These are phyloP conservation scores for Apogon talboti DNA, from an alignment of 2,797 vertebrate genomes.

Conservation along the genomic window DNA sequence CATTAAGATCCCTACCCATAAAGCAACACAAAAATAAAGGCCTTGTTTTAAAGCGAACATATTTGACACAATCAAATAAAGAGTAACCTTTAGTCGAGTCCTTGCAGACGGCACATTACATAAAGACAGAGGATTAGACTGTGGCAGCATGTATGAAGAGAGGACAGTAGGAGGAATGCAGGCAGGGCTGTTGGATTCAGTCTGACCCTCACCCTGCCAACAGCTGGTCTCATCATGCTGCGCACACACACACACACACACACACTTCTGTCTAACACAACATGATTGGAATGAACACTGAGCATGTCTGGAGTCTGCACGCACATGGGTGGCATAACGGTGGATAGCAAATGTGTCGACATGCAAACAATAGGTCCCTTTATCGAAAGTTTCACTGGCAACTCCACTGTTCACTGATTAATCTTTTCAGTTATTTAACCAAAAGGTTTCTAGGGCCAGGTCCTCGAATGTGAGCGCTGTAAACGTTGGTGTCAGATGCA, in stretches of 20 bases:
- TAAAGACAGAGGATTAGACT: conserved; percentile 56
- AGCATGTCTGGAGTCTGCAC: conserved; percentile 11
- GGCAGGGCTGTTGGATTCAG: conserved; percentile 33
- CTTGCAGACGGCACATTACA: conserved; percentile 44
- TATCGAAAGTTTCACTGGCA: too few relatives aligned
- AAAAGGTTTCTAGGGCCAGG: too few relatives aligned
- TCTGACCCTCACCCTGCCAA: conserved; percentile 42
- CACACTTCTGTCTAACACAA: conserved; percentile 17
- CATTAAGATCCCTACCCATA: neutral
- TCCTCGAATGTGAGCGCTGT: too few relatives aligned
- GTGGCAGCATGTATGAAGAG: conserved; percentile 32
- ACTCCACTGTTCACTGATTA: too few relatives aligned
- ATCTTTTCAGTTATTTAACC: too few relatives aligned
- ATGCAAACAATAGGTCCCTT: too few relatives aligned
- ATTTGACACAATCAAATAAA: conserved; percentile 16
- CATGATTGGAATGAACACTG: conserved; percentile 31
- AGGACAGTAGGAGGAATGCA: conserved; percentile 52
- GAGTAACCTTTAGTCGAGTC: conserved; percentile 30
- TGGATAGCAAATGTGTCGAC: too few relatives aligned
- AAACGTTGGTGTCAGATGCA: too few relatives aligned
- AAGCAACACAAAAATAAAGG: neutral
- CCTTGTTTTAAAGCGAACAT: neutral
- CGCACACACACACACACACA: conserved; percentile 1
- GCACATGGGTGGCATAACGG: too few relatives aligned
- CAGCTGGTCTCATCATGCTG: conserved; percentile 59